Evolutionary conservation across 2,888 invertebrate species (phyloP).

Genomic region (Rhaphigaster nebulosa): DNA sequence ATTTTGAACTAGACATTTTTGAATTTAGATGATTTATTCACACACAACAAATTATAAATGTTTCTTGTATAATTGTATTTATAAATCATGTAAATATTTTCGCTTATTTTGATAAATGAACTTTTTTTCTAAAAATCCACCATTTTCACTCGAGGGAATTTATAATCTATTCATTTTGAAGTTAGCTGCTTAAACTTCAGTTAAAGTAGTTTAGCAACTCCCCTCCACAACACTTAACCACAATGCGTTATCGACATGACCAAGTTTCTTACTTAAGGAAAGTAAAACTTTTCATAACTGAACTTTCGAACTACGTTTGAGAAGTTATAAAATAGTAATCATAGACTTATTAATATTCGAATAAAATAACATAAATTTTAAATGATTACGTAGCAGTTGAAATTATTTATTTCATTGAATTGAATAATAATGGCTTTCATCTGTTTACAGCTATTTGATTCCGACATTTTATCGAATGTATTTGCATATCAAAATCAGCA

Average conservation of each 20-base stretch:
- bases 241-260: slow-evolving; percentile 9
- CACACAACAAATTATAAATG: too few species aligned
- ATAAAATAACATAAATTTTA: too few species aligned
- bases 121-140: background rate
- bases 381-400: background rate
- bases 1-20: too few species aligned
- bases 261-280: background rate
- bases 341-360: background rate
- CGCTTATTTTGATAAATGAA: background rate
- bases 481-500: too few species aligned
- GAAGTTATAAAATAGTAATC: background rate
- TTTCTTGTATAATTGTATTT: background rate
- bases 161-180: background rate
- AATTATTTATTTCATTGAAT: background rate
- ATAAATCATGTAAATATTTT: background rate
- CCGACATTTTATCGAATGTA: too few species aligned
- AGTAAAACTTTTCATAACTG: background rate
- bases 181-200: background rate
- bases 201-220: background rate
- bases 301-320: background rate
- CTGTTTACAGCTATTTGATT: too few species aligned
- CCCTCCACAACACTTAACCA: background rate
- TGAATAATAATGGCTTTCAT: background rate
- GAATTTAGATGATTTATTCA: too few species aligned
- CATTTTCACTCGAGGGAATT: background rate